These are phyloP conservation scores for Ianthella basta DNA, from an alignment of 37 sponge, comb jelly and placozoan species.

Conservation along the genomic window DNA sequence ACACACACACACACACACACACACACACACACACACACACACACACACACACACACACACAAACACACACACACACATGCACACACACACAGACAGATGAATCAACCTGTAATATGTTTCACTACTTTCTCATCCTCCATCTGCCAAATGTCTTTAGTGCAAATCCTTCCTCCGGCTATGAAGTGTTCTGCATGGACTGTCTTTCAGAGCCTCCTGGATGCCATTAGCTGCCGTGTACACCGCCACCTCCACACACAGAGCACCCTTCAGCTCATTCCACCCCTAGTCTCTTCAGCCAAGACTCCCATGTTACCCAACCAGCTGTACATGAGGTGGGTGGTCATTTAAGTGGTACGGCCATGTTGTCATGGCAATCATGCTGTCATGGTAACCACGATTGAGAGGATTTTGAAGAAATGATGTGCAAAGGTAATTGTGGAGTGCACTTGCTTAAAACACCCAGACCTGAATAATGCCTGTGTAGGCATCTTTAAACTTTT, in stretches of 20 bases:
- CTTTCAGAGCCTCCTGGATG: constrained; percentile 70
- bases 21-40: constrained; percentile 23
- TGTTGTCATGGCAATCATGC: too few species aligned
- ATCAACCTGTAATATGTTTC: not conserved
- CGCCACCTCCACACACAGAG: constrained; percentile 55
- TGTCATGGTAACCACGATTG: too few species aligned
- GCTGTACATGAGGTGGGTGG: constrained; percentile 54
- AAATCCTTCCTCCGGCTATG: constrained; percentile 60
- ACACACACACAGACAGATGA: not conserved
- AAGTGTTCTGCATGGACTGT: constrained; percentile 68
- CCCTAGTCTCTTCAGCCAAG: constrained; percentile 43
- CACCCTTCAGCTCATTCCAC: constrained; percentile 58
- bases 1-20: constrained; percentile 34
- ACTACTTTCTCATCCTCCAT: not conserved
- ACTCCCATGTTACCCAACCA: constrained; percentile 69
- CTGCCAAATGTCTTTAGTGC: constrained; percentile 40
- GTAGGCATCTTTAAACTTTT: too few species aligned
- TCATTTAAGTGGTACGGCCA: not conserved
- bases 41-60: constrained; percentile 30
- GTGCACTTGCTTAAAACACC: too few species aligned
- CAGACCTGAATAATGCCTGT: too few species aligned
- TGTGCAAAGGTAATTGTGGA: too few species aligned
- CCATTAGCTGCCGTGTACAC: constrained; percentile 73
- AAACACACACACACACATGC: constrained; percentile 15
- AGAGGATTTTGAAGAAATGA: too few species aligned